Base-by-base conservation (phyloP, 2,113 vertebrate species). In the Guaruba guarouba region DNA sequence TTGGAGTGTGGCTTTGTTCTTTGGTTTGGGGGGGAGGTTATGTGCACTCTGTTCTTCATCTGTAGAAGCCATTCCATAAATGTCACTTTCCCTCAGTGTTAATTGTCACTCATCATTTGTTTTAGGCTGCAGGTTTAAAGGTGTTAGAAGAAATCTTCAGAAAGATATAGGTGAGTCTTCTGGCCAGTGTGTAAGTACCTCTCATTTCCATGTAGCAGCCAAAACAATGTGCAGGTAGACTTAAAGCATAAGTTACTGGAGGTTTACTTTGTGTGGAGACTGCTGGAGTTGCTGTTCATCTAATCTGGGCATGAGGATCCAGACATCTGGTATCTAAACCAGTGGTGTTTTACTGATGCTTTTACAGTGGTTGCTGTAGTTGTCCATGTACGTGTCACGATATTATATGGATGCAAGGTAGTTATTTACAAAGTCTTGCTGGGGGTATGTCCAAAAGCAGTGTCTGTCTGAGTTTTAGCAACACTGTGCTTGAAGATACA, bases 111-210 rank as follows among this genome's bases (percentile, higher is more conserved):
- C 33, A 2, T 29, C 2, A 51, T 25, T 83, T 85, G 33, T 59
- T 96, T 31, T 79, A 99, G 99, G 99, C 82, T 99, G 99, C 97
- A 98, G 96, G 96, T 99, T 98, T 97, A 99, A 99, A 98, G 98
- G 98, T 75, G 66, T 98, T 71, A 98, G 98, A 96, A 98, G 99
- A 97, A 99, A 98, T 93, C 97, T 99, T 86, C 98, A 98, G 57
- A 98, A 98, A 95, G 99, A 99, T 80, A 83, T 98, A 89, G 98
- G 99, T 99, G 97, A 94, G 98, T 98, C 6, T 88, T 52, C 57
- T 61, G 54, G 49, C 6, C 25, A 6, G 37, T 1, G 13, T 23
- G 0, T 25, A 35, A 70, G 13, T 66, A 20, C 39, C 31, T 80
- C 49, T 52, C 3, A 0, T 5, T 80, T 49, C 23, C 25, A 19